Conservation (phyloP, 1,140 invertebrate genomes). For the Rhagoletis pomonella region DNA sequence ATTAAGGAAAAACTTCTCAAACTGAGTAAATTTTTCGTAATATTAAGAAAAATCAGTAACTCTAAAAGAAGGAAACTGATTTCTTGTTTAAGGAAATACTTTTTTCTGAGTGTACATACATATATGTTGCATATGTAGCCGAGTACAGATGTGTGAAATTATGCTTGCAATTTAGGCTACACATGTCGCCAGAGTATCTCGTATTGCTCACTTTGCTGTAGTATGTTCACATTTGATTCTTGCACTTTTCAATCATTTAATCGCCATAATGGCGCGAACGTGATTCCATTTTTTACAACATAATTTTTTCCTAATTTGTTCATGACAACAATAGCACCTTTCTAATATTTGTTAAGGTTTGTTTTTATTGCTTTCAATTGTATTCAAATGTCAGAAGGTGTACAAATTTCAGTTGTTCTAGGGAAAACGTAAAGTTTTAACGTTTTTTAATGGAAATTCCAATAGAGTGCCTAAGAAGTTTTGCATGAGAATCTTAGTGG, state of each 20-base stretch:
- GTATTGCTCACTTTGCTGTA: neutral
- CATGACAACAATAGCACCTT: neutral
- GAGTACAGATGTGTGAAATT: neutral
- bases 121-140: neutral
- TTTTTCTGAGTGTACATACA: neutral
- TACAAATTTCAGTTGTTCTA: too few relatives aligned
- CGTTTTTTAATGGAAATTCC: neutral
- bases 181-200: neutral
- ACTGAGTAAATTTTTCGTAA: too few relatives aligned
- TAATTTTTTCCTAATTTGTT: conserved; percentile 35
- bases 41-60: too few relatives aligned
- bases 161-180: neutral
- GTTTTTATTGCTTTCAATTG: neutral
- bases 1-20: too few relatives aligned
- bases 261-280: conserved; percentile 28
- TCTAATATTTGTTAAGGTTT: neutral
- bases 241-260: conserved; percentile 49
- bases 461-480: neutral
- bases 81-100: too few relatives aligned
- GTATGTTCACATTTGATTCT: conserved; percentile 22
- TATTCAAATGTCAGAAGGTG: too few relatives aligned
- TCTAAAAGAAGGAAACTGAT: too few relatives aligned
- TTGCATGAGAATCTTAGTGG: neutral
- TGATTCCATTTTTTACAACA: conserved; percentile 6
- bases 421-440: too few relatives aligned